Percentiles rank a stretch among this genome's conserved stretches.
Evolutionary conservation across 2,888 invertebrate species (phyloP).

Genomic region (Dryococelus australis): DNA sequence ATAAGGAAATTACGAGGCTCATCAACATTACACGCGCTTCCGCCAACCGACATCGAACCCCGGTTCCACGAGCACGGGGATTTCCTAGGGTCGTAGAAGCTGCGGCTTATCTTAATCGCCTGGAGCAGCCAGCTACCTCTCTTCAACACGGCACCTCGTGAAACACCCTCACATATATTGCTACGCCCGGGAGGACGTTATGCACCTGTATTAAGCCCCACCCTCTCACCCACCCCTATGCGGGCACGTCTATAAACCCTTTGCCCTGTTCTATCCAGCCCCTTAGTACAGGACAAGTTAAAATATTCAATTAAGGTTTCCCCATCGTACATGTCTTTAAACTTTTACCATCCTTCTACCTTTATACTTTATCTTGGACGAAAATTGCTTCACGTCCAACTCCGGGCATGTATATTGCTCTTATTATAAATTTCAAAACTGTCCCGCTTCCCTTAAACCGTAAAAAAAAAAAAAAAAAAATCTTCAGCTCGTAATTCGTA

Average conservation of each 20-base stretch:
- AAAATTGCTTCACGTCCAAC: not conserved
- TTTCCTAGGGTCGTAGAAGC: too few relatives aligned
- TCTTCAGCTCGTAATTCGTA: not conserved
- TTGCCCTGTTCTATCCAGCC: not conserved
- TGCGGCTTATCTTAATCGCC: not conserved
- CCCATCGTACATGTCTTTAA: not conserved
- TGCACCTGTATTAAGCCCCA: not conserved
- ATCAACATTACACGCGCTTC: too few relatives aligned
- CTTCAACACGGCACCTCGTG: not conserved
- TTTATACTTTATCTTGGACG: not conserved
- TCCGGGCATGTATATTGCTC: not conserved
- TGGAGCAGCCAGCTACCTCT: too few relatives aligned
- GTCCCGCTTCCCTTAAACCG: not conserved
- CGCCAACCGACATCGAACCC: too few relatives aligned
- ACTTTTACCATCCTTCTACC: not conserved
- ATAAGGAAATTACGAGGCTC: too few relatives aligned
- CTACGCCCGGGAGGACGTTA: not conserved
- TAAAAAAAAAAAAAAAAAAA: too few relatives aligned
- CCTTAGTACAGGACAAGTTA: not conserved
- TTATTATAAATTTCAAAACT: not conserved
- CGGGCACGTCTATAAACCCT: not conserved
- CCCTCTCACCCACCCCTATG: too few relatives aligned
- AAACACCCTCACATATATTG: not conserved
- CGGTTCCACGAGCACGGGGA: too few relatives aligned
- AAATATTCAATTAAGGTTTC: not conserved